Evolutionary conservation across 2,888 invertebrate genomes (phyloP).

Genomic region (Apodemia mormo): DNA sequence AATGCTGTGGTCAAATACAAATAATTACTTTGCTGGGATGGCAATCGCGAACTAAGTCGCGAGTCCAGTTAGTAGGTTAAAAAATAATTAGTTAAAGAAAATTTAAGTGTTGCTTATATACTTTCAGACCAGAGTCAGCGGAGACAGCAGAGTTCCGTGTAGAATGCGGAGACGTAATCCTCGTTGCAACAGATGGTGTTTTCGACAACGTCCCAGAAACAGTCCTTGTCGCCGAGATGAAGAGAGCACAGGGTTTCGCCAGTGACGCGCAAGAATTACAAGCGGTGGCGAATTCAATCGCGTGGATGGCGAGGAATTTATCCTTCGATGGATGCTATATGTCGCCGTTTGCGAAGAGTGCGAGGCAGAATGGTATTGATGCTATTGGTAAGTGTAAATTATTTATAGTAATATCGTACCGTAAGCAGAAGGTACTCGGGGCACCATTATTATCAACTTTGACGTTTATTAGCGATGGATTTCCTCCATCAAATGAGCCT

Average conservation of each 20-base stretch:
- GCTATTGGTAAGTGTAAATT: slow-evolving; percentile 85
- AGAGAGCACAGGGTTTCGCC: slow-evolving; percentile 80
- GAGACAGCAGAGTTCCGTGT: slow-evolving; percentile 93
- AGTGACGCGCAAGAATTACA: slow-evolving; percentile 89
- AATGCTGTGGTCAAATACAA: no score
- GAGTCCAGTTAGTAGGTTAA: no score
- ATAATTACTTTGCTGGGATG: no score
- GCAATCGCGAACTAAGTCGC: no score
- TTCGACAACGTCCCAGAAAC: slow-evolving; percentile 98
- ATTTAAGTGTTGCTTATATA: slow-evolving; percentile 23
- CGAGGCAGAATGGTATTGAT: slow-evolving; percentile 95
- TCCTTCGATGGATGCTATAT: slow-evolving; percentile 97
- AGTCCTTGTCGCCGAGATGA: slow-evolving; percentile 92
- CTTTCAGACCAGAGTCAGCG: slow-evolving; percentile 92
- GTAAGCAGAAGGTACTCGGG: no score
- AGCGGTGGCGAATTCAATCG: slow-evolving; percentile 95
- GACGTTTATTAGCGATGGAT: no score
- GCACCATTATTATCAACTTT: no score
- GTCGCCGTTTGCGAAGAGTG: slow-evolving; percentile 97
- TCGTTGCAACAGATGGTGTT: slow-evolving; percentile 98
- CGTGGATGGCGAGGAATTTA: slow-evolving; percentile 96
- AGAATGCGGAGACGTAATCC: slow-evolving; percentile 95
- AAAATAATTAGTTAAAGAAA: background rate
- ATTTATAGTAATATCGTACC: no score
- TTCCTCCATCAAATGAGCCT: no score